These are phyloP conservation scores for Trachymyrmex septentrionalis DNA, from an alignment of 1,140 invertebrate species.

Conservation along the genomic window DNA sequence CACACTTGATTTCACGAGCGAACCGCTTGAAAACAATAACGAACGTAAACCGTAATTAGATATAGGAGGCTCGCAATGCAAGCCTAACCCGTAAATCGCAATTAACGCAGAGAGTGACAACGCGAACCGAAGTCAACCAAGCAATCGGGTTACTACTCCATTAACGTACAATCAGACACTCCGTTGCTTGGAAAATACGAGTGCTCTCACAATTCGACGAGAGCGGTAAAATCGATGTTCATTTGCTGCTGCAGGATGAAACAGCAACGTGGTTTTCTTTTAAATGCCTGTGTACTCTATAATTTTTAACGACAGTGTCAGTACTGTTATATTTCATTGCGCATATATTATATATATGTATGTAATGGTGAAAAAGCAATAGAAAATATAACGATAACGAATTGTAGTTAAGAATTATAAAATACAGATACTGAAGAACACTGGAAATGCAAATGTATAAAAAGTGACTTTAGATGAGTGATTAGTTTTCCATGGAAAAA, in stretches of 20 bases:
- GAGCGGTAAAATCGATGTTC: conserved; percentile 38
- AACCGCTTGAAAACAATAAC: conserved; percentile 20
- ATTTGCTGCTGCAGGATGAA: neutral
- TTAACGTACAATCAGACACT: conserved; percentile 57
- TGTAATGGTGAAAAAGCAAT: no score
- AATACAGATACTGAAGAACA: no score
- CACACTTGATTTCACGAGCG: neutral
- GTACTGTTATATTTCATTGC: no score
- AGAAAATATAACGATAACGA: no score
- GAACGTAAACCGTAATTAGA: conserved; percentile 20
- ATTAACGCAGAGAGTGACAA: conserved; percentile 16
- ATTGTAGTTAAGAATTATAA: no score
- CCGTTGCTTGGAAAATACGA: conserved; percentile 51
- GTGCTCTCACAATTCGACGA: conserved; percentile 40
- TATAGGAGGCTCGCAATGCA: neutral
- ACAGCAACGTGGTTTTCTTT: conserved; percentile 12
- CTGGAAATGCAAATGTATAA: no score
- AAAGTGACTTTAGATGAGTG: no score
- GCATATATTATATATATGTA: no score
- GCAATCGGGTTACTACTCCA: conserved; percentile 50
- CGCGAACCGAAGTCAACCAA: conserved; percentile 49
- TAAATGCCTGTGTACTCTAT: conserved; percentile 4
- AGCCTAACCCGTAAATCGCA: conserved; percentile 33
- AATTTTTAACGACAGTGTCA: no score
- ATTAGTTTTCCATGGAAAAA: no score